Percentiles rank a stretch among this genome's conserved stretches.
Evolutionary conservation across 64 coral and sea anemone genomes (phyloP).

Genomic region (Acropora tenuis): DNA sequence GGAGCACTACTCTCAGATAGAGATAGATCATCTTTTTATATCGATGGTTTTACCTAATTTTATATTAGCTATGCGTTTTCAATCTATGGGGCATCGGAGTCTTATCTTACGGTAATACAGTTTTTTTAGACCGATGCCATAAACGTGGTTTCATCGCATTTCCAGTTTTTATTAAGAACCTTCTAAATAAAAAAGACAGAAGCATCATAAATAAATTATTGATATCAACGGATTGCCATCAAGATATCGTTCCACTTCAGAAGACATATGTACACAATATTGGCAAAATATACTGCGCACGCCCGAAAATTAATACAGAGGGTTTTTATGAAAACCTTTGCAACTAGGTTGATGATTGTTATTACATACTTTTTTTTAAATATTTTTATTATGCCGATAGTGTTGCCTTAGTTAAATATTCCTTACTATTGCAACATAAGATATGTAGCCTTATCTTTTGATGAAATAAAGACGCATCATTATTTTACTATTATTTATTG

Average conservation of each 20-base stretch:
- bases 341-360: not conserved
- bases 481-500: too few species aligned
- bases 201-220: not conserved
- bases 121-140: too few species aligned
- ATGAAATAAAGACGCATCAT: not conserved
- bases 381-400: not conserved
- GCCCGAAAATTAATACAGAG: constrained; percentile 4
- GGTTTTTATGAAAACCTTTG: not conserved
- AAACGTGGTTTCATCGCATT: too few species aligned
- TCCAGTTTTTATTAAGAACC: too few species aligned
- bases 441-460: constrained; percentile 2
- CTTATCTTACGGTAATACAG: too few species aligned
- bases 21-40: too few species aligned
- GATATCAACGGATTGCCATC: not conserved
- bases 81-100: too few species aligned
- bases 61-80: too few species aligned
- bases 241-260: constrained; percentile 4
- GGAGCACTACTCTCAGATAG: too few species aligned
- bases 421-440: not conserved
- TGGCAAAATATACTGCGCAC: not conserved
- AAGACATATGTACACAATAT: not conserved
- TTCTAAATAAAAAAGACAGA: not conserved
- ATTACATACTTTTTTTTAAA: not conserved
- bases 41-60: too few species aligned
- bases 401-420: not conserved